phyloP scores from a whole-genome alignment of 35 echinoderm and acorn worm species.

The Holothuria glaberrima region DNA sequence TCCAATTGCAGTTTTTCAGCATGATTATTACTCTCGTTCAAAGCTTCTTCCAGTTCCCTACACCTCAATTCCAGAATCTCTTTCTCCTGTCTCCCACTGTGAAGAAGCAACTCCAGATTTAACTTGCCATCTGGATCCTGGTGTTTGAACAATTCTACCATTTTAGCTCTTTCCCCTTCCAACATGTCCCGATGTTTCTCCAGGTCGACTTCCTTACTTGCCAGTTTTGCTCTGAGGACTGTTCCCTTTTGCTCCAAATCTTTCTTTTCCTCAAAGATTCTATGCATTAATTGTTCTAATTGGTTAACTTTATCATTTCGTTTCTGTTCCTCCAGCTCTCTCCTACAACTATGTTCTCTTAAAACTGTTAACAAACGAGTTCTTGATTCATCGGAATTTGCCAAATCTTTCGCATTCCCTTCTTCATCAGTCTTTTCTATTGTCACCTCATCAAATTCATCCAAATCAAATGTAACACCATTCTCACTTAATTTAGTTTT shows the following conservation, averaged over 20 bases:
- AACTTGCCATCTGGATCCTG: constrained; percentile 80
- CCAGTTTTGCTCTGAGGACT: constrained; percentile 66
- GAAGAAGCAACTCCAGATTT: constrained; percentile 72
- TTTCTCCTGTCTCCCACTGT: constrained; percentile 72
- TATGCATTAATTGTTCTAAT: constrained; percentile 64
- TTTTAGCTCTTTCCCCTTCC: constrained; percentile 60
- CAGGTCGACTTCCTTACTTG: constrained; percentile 75
- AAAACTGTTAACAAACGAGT: constrained; percentile 63
- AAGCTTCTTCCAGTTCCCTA: constrained; percentile 66
- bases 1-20: constrained; percentile 79
- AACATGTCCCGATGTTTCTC: constrained; percentile 76
- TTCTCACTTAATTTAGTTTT: constrained; percentile 71
- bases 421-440: constrained; percentile 63
- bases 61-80: constrained; percentile 77
- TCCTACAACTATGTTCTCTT: constrained; percentile 68
- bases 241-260: constrained; percentile 78
- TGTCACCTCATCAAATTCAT: constrained; percentile 72
- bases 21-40: constrained; percentile 84
- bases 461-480: constrained; percentile 62
- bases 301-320: constrained; percentile 74
- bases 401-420: constrained; percentile 49
- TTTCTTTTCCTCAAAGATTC: constrained; percentile 65
- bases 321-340: constrained; percentile 75
- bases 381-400: constrained; percentile 52
- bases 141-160: constrained; percentile 75